These are phyloP conservation scores for Ceyx melanurus DNA, from an alignment of 2,113 vertebrate genomes.

Conservation along the genomic window DNA sequence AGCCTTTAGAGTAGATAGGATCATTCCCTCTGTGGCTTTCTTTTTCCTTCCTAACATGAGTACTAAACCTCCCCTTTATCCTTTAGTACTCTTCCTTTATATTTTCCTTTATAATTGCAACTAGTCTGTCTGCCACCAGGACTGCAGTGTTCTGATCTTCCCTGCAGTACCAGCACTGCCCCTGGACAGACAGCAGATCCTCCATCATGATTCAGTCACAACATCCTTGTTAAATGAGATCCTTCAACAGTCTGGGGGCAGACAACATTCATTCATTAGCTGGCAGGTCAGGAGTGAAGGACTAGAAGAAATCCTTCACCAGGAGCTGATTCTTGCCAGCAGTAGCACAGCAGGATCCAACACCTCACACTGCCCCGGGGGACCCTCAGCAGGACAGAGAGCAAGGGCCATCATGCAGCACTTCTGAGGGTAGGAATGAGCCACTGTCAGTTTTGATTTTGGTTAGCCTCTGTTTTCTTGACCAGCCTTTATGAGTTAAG, in stretches of 20 bases:
- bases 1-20: neutral
- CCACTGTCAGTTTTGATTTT: neutral
- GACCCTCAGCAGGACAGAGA: neutral
- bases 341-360: neutral
- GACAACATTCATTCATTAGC: neutral
- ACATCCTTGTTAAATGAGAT: neutral
- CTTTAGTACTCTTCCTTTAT: neutral
- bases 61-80: neutral
- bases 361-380: neutral
- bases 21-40: neutral
- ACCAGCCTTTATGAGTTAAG: neutral
- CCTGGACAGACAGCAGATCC: neutral
- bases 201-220: neutral
- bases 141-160: neutral
- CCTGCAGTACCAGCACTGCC: neutral
- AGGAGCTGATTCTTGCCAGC: neutral
- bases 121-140: neutral
- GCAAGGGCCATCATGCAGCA: neutral
- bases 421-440: neutral
- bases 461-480: neutral
- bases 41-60: neutral
- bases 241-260: neutral
- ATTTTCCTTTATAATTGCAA: neutral
- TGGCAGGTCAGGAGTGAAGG: neutral
- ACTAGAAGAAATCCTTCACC: neutral